Evolutionary conservation across 2,113 vertebrate species (phyloP).

Genomic region (Neolamprologus kungweensis): DNA sequence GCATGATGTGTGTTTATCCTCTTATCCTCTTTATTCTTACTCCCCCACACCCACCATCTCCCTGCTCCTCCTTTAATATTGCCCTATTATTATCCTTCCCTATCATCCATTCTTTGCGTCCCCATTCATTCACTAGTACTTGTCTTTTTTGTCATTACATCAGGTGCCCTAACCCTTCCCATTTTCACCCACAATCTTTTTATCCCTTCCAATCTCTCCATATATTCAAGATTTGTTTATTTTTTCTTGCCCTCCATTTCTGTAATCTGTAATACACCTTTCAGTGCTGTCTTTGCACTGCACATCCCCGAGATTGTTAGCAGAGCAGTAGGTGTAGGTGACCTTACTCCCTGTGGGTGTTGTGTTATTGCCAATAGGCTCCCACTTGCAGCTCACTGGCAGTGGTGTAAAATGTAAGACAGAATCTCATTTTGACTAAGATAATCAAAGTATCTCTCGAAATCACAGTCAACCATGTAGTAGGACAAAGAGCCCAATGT

Average conservation of each 20-base stretch:
- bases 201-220: neutral
- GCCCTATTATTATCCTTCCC: neutral
- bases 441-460: neutral
- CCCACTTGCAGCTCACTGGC: neutral
- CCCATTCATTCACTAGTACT: neutral
- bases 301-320: neutral
- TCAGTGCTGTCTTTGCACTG: neutral
- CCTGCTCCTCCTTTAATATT: neutral
- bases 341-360: neutral
- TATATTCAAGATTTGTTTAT: neutral
- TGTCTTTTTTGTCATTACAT: neutral
- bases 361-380: neutral
- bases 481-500: neutral
- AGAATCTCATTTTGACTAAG: neutral
- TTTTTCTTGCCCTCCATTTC: neutral
- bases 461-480: neutral
- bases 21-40: conserved; percentile 1
- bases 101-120: neutral
- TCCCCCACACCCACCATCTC: neutral
- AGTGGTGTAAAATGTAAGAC: neutral
- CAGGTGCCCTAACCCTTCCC: neutral
- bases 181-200: neutral
- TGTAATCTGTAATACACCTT: neutral
- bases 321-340: neutral
- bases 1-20: conserved; percentile 22